Evolutionary conservation across 2,113 vertebrate genomes (phyloP).

Genomic region (Datnioides undecimradiatus): DNA sequence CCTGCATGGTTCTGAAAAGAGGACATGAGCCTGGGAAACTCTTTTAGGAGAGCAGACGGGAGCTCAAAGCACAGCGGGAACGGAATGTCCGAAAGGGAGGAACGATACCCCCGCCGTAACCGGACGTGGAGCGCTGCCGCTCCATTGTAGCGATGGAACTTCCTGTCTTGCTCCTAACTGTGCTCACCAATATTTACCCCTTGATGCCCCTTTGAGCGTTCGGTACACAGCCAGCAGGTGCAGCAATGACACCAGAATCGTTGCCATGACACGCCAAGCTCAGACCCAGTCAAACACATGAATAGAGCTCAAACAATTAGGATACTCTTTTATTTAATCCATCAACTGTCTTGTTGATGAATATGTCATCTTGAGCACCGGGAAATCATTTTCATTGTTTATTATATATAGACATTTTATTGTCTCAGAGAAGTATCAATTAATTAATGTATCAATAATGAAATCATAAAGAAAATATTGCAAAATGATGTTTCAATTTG

Average conservation of each 20-base stretch:
- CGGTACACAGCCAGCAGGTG: slow-evolving; percentile 33
- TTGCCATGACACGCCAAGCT: background rate
- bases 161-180: slow-evolving; percentile 53
- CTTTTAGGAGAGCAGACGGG: slow-evolving; percentile 69
- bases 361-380: no score
- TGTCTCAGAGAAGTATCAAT: background rate
- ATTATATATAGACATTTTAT: no score
- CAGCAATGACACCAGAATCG: background rate
- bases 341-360: background rate
- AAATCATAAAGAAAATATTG: background rate
- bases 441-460: background rate
- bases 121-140: slow-evolving; percentile 63
- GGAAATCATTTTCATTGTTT: background rate
- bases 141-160: slow-evolving; percentile 53
- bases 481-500: no score
- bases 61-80: slow-evolving; percentile 77
- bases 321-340: no score
- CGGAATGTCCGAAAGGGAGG: slow-evolving; percentile 75
- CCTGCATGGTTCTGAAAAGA: slow-evolving; percentile 78
- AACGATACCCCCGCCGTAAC: slow-evolving; percentile 56
- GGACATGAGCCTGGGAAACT: slow-evolving; percentile 83
- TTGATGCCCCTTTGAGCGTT: slow-evolving; percentile 21
- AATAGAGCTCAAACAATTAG: background rate
- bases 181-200: slow-evolving; percentile 33
- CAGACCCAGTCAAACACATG: background rate